A percentile compares a stretch with the other conserved stretches of the same genome.
These are phyloP conservation scores for Zaprionus lachaisei DNA, from an alignment of 1,140 invertebrate species.

Conservation along the genomic window DNA sequence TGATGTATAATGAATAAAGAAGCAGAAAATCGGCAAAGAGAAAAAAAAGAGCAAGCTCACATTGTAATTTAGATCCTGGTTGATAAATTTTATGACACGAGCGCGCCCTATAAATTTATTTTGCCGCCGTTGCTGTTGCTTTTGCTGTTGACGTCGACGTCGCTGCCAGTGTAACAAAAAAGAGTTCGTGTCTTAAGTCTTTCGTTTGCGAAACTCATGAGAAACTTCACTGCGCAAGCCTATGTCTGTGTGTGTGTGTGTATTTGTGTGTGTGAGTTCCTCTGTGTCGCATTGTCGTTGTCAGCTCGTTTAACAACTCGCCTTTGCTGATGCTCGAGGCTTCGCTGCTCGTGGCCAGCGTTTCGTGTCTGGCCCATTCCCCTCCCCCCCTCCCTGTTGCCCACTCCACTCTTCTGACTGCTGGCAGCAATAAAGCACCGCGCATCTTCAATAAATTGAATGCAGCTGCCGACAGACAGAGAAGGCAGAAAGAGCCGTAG, in stretches of 20 bases:
- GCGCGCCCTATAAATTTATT: conserved; percentile 56
- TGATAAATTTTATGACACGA: conserved; percentile 62
- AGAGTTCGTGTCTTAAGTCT: conserved; percentile 65
- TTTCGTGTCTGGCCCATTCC: not conserved
- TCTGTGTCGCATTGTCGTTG: conserved; percentile 41
- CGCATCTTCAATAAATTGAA: conserved; percentile 74
- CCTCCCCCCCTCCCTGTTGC: not conserved
- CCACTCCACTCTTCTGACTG: not conserved
- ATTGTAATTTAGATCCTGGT: conserved; percentile 58
- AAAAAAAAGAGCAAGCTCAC: conserved; percentile 38
- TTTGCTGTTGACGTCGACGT: not conserved
- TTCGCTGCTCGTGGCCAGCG: conserved; percentile 11
- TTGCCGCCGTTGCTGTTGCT: conserved; percentile 18
- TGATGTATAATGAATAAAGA: not conserved
- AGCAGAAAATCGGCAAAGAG: conserved; percentile 10
- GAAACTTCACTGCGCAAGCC: conserved; percentile 19
- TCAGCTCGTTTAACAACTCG: conserved; percentile 52
- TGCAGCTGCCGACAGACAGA: conserved; percentile 69
- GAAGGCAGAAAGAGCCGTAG: conserved; percentile 62
- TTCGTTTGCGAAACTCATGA: conserved; percentile 64
- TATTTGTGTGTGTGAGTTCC: conserved; percentile 21
- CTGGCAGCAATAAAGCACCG: conserved; percentile 61
- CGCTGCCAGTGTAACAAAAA: conserved; percentile 13
- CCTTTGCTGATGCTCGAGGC: conserved; percentile 30
- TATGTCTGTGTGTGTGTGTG: not conserved